Percentiles rank a stretch among this genome's conserved stretches.
These are phyloP conservation scores for Lophius piscatorius DNA, from an alignment of 2,113 vertebrate species.

Conservation along the genomic window DNA sequence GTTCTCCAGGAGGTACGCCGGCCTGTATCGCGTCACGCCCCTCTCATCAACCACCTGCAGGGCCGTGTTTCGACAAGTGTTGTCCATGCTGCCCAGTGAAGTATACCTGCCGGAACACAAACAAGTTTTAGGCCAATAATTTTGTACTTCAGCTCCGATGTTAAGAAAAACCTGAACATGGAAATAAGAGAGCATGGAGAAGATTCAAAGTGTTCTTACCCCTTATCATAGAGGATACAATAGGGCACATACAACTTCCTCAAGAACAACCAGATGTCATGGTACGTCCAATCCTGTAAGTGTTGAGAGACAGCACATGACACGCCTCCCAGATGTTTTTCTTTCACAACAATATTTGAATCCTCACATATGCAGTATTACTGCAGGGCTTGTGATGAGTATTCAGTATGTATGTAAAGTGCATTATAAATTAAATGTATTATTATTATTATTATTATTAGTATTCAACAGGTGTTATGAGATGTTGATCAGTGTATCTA, in stretches of 20 bases:
- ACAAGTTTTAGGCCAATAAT: neutral
- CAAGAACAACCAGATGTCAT: slow-evolving; percentile 94
- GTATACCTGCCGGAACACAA: slow-evolving; percentile 85
- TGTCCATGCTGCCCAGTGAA: slow-evolving; percentile 89
- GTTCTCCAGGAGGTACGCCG: slow-evolving; percentile 89
- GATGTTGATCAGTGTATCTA: slow-evolving; percentile 16
- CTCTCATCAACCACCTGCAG: slow-evolving; percentile 78
- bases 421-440: too few species aligned
- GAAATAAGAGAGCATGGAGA: neutral
- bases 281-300: slow-evolving; percentile 93
- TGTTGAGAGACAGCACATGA: neutral
- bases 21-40: slow-evolving; percentile 83
- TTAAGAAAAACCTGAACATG: neutral
- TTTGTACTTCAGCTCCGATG: neutral
- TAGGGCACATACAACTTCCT: slow-evolving; percentile 91
- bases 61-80: slow-evolving; percentile 85
- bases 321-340: neutral
- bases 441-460: too few species aligned
- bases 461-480: slow-evolving; percentile 10
- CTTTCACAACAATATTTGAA: slow-evolving; percentile 1
- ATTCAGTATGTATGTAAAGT: too few species aligned
- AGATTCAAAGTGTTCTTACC: slow-evolving; percentile 81
- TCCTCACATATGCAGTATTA: neutral
- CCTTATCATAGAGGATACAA: slow-evolving; percentile 95
- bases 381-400: slow-evolving; percentile 4